These are phyloP conservation scores for Corapipo altera DNA, from an alignment of 2,113 vertebrate species.

Conservation along the genomic window DNA sequence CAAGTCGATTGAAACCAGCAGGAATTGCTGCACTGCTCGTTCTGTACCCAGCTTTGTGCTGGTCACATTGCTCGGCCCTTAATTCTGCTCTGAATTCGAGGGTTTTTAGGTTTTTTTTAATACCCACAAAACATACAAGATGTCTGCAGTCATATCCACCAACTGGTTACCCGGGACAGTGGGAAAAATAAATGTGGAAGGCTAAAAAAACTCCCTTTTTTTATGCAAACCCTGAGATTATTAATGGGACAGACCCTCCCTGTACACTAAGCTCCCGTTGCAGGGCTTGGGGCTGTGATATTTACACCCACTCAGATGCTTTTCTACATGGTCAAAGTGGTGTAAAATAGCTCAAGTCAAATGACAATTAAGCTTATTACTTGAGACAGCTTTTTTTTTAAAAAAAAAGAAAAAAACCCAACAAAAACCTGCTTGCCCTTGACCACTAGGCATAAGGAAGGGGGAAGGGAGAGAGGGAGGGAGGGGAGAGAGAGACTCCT, in stretches of 20 bases:
- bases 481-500: constrained; percentile 34
- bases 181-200: background rate
- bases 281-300: background rate
- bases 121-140: background rate
- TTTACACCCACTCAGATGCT: constrained; percentile 31
- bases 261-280: background rate
- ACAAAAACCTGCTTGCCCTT: constrained; percentile 52
- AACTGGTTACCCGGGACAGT: background rate
- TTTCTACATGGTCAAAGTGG: background rate
- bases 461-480: background rate
- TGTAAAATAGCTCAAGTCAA: constrained; percentile 57
- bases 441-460: constrained; percentile 55
- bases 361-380: constrained; percentile 67
- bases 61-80: background rate
- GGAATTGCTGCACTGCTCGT: background rate
- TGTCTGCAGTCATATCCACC: background rate
- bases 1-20: background rate
- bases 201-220: background rate
- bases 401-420: background rate
- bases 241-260: background rate
- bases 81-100: background rate
- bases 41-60: background rate
- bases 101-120: background rate
- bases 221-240: background rate
- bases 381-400: constrained; percentile 36